These are phyloP conservation scores for Cynopterus brachyotis DNA, from an alignment of 2,113 vertebrate species.

Conservation along the genomic window DNA sequence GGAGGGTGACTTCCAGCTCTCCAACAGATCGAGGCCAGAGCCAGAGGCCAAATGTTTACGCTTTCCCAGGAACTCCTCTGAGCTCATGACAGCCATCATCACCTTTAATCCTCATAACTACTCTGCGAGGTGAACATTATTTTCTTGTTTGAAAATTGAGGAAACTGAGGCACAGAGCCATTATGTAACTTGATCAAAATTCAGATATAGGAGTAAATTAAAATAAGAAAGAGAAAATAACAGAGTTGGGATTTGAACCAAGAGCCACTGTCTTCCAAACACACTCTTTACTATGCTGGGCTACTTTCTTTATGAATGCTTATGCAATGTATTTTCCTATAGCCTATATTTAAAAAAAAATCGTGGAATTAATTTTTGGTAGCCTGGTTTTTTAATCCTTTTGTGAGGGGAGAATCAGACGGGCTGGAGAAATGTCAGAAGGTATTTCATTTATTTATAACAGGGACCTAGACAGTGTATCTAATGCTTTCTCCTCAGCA, in stretches of 20 bases:
- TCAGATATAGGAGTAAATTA: not conserved
- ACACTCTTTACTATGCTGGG: not conserved
- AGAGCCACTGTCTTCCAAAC: not conserved
- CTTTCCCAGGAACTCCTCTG: not conserved
- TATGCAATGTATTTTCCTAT: not conserved
- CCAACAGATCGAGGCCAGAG: too few relatives aligned
- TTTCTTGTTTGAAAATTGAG: not conserved
- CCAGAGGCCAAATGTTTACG: not conserved
- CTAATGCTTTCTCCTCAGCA: not conserved
- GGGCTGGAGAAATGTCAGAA: not conserved
- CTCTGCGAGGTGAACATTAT: not conserved
- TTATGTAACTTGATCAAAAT: not conserved
- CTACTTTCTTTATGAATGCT: not conserved
- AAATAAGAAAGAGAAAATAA: not conserved
- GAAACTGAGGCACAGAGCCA: not conserved
- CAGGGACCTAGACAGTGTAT: not conserved
- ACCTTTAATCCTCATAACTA: not conserved
- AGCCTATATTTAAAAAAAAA: not conserved
- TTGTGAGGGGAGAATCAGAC: not conserved
- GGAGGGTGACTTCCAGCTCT: not conserved
- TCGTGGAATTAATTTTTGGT: not conserved
- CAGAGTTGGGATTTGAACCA: not conserved
- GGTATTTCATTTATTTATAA: not conserved
- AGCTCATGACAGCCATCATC: not conserved
- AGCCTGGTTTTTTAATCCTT: slow-evolving; percentile 12